Conservation (phyloP, 2,888 invertebrate genomes). For the Thyatira batis region DNA sequence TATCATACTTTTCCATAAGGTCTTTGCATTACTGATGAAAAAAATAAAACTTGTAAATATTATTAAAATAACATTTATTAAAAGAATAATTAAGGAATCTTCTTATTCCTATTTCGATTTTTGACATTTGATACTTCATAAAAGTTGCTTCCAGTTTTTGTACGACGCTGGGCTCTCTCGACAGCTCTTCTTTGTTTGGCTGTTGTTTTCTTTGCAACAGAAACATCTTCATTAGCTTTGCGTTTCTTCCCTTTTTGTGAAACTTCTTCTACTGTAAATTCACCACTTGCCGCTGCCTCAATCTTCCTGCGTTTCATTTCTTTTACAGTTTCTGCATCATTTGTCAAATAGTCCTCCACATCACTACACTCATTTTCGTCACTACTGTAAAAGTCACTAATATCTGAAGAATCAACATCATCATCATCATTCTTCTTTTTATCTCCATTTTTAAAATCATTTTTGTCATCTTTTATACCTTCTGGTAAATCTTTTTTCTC, state of each 20-base stretch:
- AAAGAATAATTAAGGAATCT: constrained; percentile 32
- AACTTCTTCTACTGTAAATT: constrained; percentile 80
- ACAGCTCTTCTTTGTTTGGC: constrained; percentile 89
- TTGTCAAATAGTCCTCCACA: constrained; percentile 75
- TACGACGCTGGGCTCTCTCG: constrained; percentile 88
- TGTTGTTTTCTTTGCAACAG: constrained; percentile 82
- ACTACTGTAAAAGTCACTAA: constrained; percentile 86
- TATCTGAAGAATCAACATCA: constrained; percentile 83
- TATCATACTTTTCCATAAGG: too few relatives aligned
- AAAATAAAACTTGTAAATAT: not conserved
- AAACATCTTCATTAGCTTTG: constrained; percentile 35
- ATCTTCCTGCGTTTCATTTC: constrained; percentile 71
- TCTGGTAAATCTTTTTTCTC: constrained; percentile 73
- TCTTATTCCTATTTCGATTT: constrained; percentile 90
- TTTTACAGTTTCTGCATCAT: constrained; percentile 70
- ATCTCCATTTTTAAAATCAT: constrained; percentile 43
- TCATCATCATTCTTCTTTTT: constrained; percentile 61
- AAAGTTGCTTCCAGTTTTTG: constrained; percentile 93
- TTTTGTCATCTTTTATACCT: constrained; percentile 62
- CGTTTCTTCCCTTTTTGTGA: constrained; percentile 61
- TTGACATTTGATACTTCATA: constrained; percentile 95
- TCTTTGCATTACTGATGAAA: not conserved
- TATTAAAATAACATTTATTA: constrained; percentile 8
- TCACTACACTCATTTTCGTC: constrained; percentile 83
- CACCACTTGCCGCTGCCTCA: constrained; percentile 80